Percentiles rank a stretch among this genome's conserved stretches.
Conservation (phyloP, 2,797 vertebrate genomes). For the Denticeps clupeoides region DNA sequence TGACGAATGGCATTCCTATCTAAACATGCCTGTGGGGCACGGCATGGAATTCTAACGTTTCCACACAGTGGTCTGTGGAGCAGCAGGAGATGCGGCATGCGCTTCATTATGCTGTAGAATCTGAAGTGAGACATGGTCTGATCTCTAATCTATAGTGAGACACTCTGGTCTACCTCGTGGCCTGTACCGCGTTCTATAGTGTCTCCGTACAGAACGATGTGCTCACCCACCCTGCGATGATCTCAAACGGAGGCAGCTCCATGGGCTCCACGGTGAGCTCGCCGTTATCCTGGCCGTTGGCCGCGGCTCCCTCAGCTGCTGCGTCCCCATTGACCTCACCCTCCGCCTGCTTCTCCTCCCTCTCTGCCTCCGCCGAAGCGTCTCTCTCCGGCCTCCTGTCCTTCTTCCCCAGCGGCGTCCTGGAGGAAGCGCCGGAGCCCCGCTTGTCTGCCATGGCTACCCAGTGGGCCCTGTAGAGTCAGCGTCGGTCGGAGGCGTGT, state of each 20-base stretch:
- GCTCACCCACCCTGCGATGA: conserved; percentile 76
- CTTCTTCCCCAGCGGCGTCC: conserved; percentile 27
- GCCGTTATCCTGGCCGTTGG: conserved; percentile 33
- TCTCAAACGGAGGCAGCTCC: conserved; percentile 81
- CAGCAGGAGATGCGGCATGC: too few species aligned
- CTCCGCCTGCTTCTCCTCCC: background rate
- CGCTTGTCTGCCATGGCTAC: conserved; percentile 47
- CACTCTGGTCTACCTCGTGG: too few species aligned
- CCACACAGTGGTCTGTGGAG: too few species aligned
- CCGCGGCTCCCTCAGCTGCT: background rate
- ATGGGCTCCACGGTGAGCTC: conserved; percentile 56
- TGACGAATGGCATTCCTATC: too few species aligned
- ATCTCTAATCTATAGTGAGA: too few species aligned
- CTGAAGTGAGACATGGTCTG: too few species aligned
- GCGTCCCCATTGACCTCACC: conserved; percentile 4
- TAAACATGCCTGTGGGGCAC: too few species aligned
- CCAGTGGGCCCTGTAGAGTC: background rate
- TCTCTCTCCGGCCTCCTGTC: conserved; percentile 7
- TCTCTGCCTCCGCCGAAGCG: conserved; percentile 10
- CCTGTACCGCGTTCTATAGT: background rate
- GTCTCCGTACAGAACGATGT: too few species aligned
- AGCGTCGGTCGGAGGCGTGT: too few species aligned
- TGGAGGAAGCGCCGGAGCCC: conserved; percentile 18
- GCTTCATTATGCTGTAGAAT: too few species aligned
- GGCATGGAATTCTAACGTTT: too few species aligned